Percentiles rank a stretch among this genome's conserved stretches.
phyloP scores from a whole-genome alignment of 2,113 vertebrate species.

The Ammodytes marinus region DNA sequence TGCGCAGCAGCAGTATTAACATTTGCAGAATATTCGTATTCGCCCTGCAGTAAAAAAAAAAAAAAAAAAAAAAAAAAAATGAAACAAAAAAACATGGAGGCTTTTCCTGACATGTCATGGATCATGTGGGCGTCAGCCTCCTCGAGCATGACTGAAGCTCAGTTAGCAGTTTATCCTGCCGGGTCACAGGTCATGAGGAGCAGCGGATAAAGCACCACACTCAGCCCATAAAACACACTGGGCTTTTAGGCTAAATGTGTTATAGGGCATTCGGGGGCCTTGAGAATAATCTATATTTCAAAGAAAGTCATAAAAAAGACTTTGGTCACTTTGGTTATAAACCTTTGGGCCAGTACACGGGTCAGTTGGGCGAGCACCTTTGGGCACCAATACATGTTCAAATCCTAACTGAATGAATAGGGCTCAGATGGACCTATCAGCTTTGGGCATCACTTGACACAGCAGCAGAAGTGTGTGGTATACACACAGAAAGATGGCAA shows the following conservation, averaged over 20 bases:
- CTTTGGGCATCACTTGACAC: neutral
- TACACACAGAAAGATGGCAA: neutral
- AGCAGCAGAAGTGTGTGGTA: neutral
- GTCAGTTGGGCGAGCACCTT: neutral
- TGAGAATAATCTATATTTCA: slow-evolving; percentile 46
- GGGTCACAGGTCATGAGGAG: slow-evolving; percentile 77
- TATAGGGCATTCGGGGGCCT: neutral
- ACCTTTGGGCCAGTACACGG: slow-evolving; percentile 1
- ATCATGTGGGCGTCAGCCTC: slow-evolving; percentile 77
- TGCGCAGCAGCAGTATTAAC: neutral
- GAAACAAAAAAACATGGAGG: no score
- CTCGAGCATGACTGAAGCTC: slow-evolving; percentile 75
- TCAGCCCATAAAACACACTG: slow-evolving; percentile 66
- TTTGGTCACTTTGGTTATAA: slow-evolving; percentile 5
- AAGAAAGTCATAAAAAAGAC: slow-evolving; percentile 25
- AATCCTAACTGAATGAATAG: neutral
- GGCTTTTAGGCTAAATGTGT: slow-evolving; percentile 52
- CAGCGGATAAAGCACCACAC: slow-evolving; percentile 67
- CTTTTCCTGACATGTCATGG: slow-evolving; percentile 63
- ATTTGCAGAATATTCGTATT: neutral
- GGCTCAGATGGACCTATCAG: neutral
- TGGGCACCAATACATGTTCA: neutral
- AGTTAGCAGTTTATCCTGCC: slow-evolving; percentile 76
- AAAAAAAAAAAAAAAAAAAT: neutral
- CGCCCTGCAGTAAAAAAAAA: slow-evolving; percentile 23